A percentile compares a stretch with the other conserved stretches of the same genome.
Conservation (phyloP, 2,113 vertebrate species). For the Sylvilagus bachmani region DNA sequence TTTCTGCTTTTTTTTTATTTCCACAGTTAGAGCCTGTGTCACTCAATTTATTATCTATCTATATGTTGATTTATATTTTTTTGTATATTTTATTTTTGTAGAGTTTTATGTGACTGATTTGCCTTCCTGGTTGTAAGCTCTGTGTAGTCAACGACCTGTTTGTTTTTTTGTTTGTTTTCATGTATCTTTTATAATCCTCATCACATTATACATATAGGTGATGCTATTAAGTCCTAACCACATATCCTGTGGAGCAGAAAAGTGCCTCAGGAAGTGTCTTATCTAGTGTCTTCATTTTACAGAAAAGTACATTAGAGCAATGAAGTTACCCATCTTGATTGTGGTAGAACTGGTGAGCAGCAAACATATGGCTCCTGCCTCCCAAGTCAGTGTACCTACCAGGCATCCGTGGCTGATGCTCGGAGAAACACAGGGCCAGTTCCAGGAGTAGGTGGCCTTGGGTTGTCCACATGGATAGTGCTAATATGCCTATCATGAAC, state of each 20-base stretch:
- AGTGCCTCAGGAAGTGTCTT: not conserved
- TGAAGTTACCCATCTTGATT: not conserved
- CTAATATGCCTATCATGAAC: not conserved
- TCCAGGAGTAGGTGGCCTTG: not conserved
- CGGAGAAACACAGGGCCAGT: rapidly evolving
- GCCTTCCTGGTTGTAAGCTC: not conserved
- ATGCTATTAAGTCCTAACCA: not conserved
- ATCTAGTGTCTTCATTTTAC: not conserved
- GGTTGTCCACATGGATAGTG: not conserved
- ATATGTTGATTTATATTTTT: not conserved
- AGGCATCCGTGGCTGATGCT: not conserved
- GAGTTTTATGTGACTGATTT: not conserved
- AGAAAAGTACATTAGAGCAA: not conserved
- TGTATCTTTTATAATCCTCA: not conserved
- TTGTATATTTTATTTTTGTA: not conserved
- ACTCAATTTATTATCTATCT: not conserved
- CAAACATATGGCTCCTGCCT: not conserved
- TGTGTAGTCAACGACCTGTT: not conserved
- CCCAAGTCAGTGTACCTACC: not conserved
- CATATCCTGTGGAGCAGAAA: not conserved
- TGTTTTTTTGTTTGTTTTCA: not conserved
- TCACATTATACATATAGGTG: not conserved
- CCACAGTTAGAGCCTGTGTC: not conserved
- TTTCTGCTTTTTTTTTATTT: not conserved
- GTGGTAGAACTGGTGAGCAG: not conserved